A percentile compares a stretch with the other conserved stretches of the same genome.
phyloP scores from a whole-genome alignment of 2,113 vertebrate genomes.

The Trogon melanurus region DNA sequence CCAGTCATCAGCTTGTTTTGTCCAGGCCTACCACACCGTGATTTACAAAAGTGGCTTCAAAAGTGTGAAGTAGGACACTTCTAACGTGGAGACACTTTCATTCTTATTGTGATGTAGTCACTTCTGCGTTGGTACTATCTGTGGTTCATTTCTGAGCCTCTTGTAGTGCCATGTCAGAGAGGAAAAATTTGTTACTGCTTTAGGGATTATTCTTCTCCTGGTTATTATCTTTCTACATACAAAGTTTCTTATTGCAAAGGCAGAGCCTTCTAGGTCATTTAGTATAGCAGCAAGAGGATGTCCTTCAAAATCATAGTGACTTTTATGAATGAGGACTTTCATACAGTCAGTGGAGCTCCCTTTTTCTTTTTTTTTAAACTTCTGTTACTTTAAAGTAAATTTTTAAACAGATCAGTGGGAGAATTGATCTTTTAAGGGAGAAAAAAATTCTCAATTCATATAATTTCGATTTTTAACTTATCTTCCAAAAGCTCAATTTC shows the following conservation, averaged over 20 bases:
- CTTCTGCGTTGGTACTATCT: neutral
- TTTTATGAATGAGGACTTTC: neutral
- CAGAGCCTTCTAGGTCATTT: neutral
- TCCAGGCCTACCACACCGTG: neutral
- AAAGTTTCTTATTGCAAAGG: neutral
- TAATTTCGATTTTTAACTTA: neutral
- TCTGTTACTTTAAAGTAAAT: neutral
- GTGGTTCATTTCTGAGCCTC: neutral
- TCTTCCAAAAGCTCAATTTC: neutral
- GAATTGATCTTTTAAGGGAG: neutral
- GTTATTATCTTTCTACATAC: neutral
- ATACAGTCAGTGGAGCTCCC: neutral
- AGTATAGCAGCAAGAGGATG: neutral
- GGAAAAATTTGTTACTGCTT: neutral
- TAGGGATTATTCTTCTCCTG: neutral
- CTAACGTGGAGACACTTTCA: neutral
- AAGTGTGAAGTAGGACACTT: neutral
- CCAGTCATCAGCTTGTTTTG: neutral
- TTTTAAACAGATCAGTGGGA: fast-evolving
- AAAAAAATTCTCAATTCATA: neutral
- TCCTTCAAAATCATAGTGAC: neutral
- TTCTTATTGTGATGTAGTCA: neutral
- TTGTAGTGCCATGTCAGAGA: neutral
- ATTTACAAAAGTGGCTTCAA: neutral
- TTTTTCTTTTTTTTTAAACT: neutral